Percentiles rank a stretch among this genome's conserved stretches.
Conservation (phyloP, 1,140 invertebrate species). For the Bombus terrestris region DNA sequence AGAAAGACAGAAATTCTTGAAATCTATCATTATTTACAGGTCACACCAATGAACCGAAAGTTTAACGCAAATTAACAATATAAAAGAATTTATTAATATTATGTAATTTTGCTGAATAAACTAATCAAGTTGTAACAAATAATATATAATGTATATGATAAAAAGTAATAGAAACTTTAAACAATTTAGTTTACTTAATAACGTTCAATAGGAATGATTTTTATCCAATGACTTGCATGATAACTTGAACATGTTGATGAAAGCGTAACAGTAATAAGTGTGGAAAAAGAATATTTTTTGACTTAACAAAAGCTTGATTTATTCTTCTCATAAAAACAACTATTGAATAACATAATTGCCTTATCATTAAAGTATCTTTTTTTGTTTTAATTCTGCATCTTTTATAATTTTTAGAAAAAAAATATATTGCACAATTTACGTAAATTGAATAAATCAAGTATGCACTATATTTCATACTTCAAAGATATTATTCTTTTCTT, state of each 20-base stretch:
- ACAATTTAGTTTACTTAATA: not conserved
- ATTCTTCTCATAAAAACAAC: not conserved
- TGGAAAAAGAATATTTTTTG: not conserved
- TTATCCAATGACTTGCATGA: not conserved
- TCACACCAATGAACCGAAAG: not conserved
- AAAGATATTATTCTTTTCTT: not conserved
- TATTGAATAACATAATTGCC: not conserved
- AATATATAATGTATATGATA: conserved; percentile 18
- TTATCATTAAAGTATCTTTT: not conserved
- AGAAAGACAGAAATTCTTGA: not conserved
- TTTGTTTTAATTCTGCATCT: not conserved
- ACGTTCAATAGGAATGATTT: not conserved
- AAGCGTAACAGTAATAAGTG: not conserved
- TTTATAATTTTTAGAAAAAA: not conserved
- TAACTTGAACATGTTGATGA: not conserved
- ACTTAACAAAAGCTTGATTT: not conserved
- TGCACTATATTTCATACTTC: not conserved
- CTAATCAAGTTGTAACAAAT: not conserved
- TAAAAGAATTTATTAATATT: not conserved
- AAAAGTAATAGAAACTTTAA: not conserved
- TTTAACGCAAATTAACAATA: not conserved
- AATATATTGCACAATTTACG: conserved; percentile 10
- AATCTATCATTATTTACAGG: not conserved
- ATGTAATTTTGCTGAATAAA: conserved; percentile 1
- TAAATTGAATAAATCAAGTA: not conserved